Percentiles rank a stretch among this genome's conserved stretches.
phyloP scores from a whole-genome alignment of 1,140 invertebrate species.

The Microvelia longipes region DNA sequence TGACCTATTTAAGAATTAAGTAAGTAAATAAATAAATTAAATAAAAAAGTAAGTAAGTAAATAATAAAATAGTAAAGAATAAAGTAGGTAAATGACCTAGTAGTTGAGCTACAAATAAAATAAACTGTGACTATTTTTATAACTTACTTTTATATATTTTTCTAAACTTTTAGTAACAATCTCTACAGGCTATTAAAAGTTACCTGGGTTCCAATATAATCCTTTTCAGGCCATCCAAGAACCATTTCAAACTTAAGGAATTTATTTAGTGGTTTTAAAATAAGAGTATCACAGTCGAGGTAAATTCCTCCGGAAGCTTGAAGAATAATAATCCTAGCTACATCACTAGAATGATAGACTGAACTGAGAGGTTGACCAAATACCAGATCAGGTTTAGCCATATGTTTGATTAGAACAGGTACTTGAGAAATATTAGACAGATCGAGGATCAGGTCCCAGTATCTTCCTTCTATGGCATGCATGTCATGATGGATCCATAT shows the following conservation, averaged over 20 bases:
- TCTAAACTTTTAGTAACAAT: no score
- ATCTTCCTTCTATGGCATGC: slow-evolving; percentile 18
- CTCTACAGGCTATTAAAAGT: no score
- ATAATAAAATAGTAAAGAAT: not conserved
- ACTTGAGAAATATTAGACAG: slow-evolving; percentile 10
- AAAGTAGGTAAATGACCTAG: not conserved
- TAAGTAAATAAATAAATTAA: no score
- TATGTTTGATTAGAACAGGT: slow-evolving; percentile 13
- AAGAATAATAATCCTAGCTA: slow-evolving; percentile 27
- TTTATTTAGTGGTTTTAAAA: slow-evolving; percentile 28
- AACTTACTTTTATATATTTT: no score
- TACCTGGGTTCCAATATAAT: slow-evolving; percentile 27
- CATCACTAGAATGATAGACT: slow-evolving; percentile 29
- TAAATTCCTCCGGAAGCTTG: slow-evolving; percentile 30
- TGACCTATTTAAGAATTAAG: no score
- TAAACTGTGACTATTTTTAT: no score
- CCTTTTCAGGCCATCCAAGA: slow-evolving; percentile 28
- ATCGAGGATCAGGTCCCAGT: slow-evolving; percentile 20
- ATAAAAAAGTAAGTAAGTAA: no score
- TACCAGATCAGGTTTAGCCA: slow-evolving; percentile 22
- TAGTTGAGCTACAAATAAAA: no score
- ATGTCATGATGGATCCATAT: slow-evolving; percentile 23
- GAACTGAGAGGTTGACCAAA: slow-evolving; percentile 26
- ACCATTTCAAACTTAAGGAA: slow-evolving; percentile 30
- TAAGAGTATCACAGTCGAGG: slow-evolving; percentile 30